Evolutionary conservation across 2,888 invertebrate genomes (phyloP).

Genomic region (Ophion costatus): DNA sequence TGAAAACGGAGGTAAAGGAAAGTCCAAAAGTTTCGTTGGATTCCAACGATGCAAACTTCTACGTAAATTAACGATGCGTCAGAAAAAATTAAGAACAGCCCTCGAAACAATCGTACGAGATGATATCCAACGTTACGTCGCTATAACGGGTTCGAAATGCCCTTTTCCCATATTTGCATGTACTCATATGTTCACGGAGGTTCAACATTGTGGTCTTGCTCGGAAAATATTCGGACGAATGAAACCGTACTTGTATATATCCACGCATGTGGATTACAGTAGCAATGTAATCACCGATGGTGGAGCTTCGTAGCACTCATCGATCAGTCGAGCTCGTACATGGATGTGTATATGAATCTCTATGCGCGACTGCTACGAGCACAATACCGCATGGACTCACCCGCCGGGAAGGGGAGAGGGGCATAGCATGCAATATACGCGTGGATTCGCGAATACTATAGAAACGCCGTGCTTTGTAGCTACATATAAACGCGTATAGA

Average conservation of each 20-base stretch:
- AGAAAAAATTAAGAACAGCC: no score
- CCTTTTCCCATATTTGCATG: no score
- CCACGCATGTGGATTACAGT: constrained; percentile 11
- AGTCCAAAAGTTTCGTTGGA: no score
- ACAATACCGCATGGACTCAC: constrained; percentile 26
- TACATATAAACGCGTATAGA: background rate
- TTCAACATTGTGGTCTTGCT: background rate
- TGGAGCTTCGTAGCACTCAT: constrained; percentile 40
- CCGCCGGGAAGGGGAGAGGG: background rate
- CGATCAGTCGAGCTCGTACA: constrained; percentile 40
- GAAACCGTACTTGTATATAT: constrained; percentile 41
- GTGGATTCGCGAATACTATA: constrained; percentile 35
- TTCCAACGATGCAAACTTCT: no score
- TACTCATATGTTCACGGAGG: no score
- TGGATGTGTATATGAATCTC: no score
- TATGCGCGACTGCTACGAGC: background rate
- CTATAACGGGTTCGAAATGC: no score
- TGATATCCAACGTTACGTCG: no score
- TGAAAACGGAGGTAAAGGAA: no score
- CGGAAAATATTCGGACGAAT: constrained; percentile 49
- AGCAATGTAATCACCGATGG: constrained; percentile 35
- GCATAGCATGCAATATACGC: constrained; percentile 16
- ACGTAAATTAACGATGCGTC: no score
- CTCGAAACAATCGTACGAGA: no score
- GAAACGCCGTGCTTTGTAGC: constrained; percentile 13